Conservation (phyloP, 2,888 invertebrate species). For the Pomacea canaliculata region DNA sequence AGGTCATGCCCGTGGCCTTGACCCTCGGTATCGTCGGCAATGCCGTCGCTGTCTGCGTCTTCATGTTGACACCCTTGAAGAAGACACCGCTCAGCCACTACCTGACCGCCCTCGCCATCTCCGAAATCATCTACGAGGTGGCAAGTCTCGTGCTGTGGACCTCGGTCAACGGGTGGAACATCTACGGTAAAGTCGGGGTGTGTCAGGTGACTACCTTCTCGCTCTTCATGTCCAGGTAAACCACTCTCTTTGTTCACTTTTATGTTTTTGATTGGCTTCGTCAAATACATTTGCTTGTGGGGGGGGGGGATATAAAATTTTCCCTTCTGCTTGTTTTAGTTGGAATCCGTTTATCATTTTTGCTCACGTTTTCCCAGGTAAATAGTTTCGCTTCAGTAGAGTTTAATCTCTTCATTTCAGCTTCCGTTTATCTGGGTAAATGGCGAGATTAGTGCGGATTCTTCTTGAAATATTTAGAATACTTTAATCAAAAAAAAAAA, state of each 20-base stretch:
- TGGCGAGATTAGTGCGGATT: no score
- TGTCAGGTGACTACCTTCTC: slow-evolving; percentile 39
- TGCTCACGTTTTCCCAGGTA: no score
- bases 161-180: slow-evolving; percentile 26
- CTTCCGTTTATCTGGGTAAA: no score
- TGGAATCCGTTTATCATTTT: no score
- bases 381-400: no score
- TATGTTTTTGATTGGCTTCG: no score
- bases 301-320: background rate
- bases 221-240: slow-evolving; percentile 27
- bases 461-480: no score
- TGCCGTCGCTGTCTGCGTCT: slow-evolving; percentile 26
- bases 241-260: slow-evolving; percentile 2
- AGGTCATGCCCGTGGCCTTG: slow-evolving; percentile 32
- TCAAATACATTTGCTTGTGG: background rate
- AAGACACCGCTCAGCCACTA: slow-evolving; percentile 34
- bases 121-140: slow-evolving; percentile 33
- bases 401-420: no score
- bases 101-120: slow-evolving; percentile 35
- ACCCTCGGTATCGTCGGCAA: slow-evolving; percentile 34
- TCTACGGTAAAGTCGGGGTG: slow-evolving; percentile 37
- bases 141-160: slow-evolving; percentile 33
- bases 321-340: background rate
- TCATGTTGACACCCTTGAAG: slow-evolving; percentile 31
- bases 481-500: no score